These are phyloP conservation scores for Sycobia sp. DNA, from an alignment of 1,140 invertebrate species.

Conservation along the genomic window DNA sequence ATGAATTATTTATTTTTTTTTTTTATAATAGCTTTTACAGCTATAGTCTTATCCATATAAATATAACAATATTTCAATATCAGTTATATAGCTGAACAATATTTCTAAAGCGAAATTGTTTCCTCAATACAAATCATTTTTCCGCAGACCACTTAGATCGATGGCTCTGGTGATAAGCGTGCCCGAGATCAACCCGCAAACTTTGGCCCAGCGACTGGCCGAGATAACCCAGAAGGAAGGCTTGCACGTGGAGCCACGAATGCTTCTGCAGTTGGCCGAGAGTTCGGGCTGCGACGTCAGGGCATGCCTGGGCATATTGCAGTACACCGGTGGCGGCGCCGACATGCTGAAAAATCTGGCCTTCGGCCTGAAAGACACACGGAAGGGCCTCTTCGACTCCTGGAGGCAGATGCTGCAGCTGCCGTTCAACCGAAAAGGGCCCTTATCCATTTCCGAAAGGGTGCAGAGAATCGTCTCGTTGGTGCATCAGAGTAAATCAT, in stretches of 20 bases:
- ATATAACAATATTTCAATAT: no score
- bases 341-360: conserved; percentile 53
- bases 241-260: conserved; percentile 73
- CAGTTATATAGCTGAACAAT: no score
- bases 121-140: no score
- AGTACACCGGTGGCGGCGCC: conserved; percentile 68
- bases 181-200: conserved; percentile 49
- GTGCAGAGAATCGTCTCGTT: conserved; percentile 68
- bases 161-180: conserved; percentile 52
- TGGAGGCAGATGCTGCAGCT: conserved; percentile 84
- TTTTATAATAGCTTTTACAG: no score
- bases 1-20: no score
- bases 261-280: conserved; percentile 76
- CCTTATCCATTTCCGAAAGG: conserved; percentile 55
- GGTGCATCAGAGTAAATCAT: conserved; percentile 67
- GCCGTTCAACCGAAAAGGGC: conserved; percentile 47
- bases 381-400: conserved; percentile 83
- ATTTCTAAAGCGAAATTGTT: no score
- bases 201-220: conserved; percentile 70
- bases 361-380: conserved; percentile 84
- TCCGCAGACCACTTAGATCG: conserved; percentile 46
- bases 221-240: conserved; percentile 73
- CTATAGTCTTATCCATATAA: no score
- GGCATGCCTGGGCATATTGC: conserved; percentile 84
- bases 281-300: conserved; percentile 87